Evolutionary conservation across 37 sponge, comb jelly and placozoan genomes (phyloP).

Genomic region (Spongia lamella): DNA sequence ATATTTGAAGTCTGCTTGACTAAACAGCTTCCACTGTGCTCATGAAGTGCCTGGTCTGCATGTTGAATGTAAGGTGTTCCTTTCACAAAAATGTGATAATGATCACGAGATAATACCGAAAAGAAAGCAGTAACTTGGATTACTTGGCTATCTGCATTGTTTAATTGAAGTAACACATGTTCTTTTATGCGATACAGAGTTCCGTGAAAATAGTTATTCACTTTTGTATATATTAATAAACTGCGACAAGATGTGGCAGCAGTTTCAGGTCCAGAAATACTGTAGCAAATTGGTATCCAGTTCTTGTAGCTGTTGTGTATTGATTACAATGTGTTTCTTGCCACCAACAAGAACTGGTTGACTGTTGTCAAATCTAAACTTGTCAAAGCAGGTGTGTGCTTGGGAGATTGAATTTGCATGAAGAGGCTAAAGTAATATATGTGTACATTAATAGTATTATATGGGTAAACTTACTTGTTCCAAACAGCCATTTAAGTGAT

Average conservation of each 20-base stretch:
- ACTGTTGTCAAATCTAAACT: no score
- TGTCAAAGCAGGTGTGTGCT: no score
- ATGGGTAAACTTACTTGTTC: no score
- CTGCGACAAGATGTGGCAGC: slow-evolving; percentile 1
- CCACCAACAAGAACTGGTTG: no score
- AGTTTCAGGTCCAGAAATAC: not conserved
- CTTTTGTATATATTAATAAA: slow-evolving; percentile 5
- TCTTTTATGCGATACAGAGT: slow-evolving; percentile 11
- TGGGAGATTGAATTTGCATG: no score
- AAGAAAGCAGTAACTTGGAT: not conserved
- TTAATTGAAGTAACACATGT: not conserved
- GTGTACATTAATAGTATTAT: no score
- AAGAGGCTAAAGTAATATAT: no score
- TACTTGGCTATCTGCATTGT: slow-evolving; percentile 3
- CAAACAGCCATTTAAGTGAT: no score
- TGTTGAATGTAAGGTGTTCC: not conserved
- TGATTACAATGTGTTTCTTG: no score
- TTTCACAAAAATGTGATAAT: slow-evolving; percentile 6
- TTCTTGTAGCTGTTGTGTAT: no score
- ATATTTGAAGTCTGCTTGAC: not conserved
- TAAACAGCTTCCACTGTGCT: slow-evolving; percentile 4
- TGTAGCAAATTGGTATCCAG: no score
- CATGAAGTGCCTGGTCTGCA: not conserved
- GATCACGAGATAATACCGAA: not conserved
- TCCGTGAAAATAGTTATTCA: slow-evolving; percentile 5